Evolutionary conservation across 2,888 invertebrate species (phyloP).

Genomic region (Agrochola lota): DNA sequence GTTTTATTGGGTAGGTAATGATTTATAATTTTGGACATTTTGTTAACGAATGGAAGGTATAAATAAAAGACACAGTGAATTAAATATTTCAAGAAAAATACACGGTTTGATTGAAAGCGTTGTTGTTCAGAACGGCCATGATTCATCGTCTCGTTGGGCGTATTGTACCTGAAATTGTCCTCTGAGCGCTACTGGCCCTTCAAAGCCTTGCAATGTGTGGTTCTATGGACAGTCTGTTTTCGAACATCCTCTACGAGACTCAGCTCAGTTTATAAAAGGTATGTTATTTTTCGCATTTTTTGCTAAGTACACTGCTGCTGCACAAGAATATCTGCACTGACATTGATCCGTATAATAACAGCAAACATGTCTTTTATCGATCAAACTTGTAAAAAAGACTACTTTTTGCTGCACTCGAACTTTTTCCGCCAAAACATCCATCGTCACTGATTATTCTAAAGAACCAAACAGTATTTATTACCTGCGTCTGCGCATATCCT

Average conservation of each 20-base stretch:
- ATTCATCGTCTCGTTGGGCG: background rate
- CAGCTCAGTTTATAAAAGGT: background rate
- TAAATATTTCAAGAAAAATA: background rate
- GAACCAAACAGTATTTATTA: constrained; percentile 67
- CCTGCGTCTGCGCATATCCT: constrained; percentile 71
- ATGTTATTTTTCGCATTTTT: constrained; percentile 25
- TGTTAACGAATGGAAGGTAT: background rate
- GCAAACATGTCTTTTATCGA: constrained; percentile 33
- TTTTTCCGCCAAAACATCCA: constrained; percentile 23
- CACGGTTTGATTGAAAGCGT: background rate
- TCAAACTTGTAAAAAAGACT: constrained; percentile 21
- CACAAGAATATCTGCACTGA: constrained; percentile 9
- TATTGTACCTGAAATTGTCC: background rate
- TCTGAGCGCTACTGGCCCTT: background rate
- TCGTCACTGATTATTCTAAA: constrained; percentile 75
- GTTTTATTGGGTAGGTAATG: background rate
- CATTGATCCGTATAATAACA: constrained; percentile 45
- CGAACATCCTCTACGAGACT: background rate
- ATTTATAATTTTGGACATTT: background rate
- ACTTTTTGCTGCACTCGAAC: constrained; percentile 37
- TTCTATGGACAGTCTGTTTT: background rate
- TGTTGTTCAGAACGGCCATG: background rate
- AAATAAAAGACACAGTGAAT: background rate
- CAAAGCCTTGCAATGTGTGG: background rate
- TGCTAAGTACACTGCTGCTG: background rate